Evolutionary conservation across 1,140 invertebrate genomes (phyloP).

Genomic region (Odontomachus brunneus): DNA sequence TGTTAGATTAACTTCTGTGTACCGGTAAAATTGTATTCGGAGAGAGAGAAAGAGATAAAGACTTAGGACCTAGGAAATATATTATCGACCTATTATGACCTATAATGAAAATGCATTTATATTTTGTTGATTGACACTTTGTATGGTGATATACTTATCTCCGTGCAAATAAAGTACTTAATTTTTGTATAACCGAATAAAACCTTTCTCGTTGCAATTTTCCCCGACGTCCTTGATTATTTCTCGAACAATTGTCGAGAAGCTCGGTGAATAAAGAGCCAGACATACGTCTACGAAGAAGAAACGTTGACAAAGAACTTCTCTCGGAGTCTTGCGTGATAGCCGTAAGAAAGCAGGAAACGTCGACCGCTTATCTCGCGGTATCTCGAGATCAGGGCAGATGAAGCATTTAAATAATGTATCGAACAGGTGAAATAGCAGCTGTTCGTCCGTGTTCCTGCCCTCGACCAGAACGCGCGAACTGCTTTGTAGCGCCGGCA

Average conservation of each 20-base stretch:
- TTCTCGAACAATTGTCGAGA: not conserved
- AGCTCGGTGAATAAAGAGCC: not conserved
- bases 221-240: too few species aligned
- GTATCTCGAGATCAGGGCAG: conserved; percentile 77
- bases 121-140: too few species aligned
- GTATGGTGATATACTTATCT: too few species aligned
- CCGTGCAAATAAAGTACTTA: too few species aligned
- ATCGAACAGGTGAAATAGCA: conserved; percentile 81
- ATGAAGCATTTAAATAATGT: conserved; percentile 81
- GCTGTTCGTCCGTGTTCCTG: conserved; percentile 74
- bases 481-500: conserved; percentile 62
- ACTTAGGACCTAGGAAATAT: too few species aligned
- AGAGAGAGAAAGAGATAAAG: not conserved
- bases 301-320: conserved; percentile 5
- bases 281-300: not conserved
- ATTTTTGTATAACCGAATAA: too few species aligned
- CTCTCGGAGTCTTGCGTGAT: conserved; percentile 39
- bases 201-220: too few species aligned
- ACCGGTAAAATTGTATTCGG: not conserved
- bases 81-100: too few species aligned
- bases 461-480: conserved; percentile 54
- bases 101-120: too few species aligned
- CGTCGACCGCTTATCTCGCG: conserved; percentile 70
- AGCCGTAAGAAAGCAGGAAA: conserved; percentile 71
- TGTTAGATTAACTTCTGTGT: not conserved